Percentiles rank a stretch among this genome's conserved stretches.
These are phyloP conservation scores for Xanthia icteritia DNA, from an alignment of 2,888 invertebrate genomes.

Conservation along the genomic window DNA sequence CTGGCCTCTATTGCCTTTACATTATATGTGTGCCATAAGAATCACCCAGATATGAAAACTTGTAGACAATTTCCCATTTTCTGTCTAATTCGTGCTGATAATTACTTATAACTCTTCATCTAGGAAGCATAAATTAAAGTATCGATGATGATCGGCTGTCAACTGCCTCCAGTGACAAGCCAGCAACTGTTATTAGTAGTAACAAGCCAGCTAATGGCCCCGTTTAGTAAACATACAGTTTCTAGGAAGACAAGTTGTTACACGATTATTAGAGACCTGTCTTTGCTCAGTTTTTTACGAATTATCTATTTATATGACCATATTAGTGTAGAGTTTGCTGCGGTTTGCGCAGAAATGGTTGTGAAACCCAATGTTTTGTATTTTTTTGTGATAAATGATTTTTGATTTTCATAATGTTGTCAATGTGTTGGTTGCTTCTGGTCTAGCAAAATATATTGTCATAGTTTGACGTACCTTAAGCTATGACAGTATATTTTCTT, in stretches of 20 bases:
- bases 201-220: slow-evolving; percentile 37
- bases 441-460: too few species aligned
- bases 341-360: neutral
- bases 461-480: neutral
- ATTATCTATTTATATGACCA: neutral
- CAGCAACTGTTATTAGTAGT: slow-evolving; percentile 41
- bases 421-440: neutral
- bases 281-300: neutral
- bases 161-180: slow-evolving; percentile 3
- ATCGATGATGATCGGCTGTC: slow-evolving; percentile 24
- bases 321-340: neutral
- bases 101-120: slow-evolving; percentile 4
- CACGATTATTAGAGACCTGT: neutral
- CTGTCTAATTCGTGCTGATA: neutral
- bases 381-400: neutral
- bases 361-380: neutral
- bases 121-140: slow-evolving; percentile 17
- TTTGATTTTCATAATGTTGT: neutral
- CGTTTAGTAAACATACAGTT: slow-evolving; percentile 52
- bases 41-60: neutral
- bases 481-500: neutral
- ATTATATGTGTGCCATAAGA: neutral
- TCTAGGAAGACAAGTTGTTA: slow-evolving; percentile 31
- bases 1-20: neutral
- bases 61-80: slow-evolving; percentile 5